These are phyloP conservation scores for Coranthus polyacanthus DNA, from an alignment of 2,797 vertebrate genomes.

Conservation along the genomic window DNA sequence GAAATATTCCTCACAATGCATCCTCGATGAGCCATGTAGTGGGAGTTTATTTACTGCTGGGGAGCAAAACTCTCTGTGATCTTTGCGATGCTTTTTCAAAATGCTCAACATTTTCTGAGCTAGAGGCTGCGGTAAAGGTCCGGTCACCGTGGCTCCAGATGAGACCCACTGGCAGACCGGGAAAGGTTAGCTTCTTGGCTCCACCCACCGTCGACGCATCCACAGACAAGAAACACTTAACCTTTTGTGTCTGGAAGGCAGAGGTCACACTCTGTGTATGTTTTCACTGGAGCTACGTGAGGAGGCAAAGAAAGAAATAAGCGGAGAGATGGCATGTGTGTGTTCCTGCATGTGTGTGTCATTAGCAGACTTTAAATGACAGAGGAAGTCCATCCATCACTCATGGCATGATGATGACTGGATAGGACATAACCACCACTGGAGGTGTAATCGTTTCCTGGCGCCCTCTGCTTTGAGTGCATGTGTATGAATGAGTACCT, in stretches of 20 bases:
- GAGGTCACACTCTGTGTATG: slow-evolving; percentile 45
- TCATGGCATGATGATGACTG: slow-evolving; percentile 53
- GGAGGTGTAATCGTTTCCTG: slow-evolving; percentile 78
- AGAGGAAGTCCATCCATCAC: slow-evolving; percentile 76
- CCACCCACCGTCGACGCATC: slow-evolving; percentile 32
- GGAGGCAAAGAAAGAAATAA: not conserved
- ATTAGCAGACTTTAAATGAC: slow-evolving; percentile 70
- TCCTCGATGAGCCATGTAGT: not conserved
- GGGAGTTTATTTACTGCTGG: slow-evolving; percentile 1
- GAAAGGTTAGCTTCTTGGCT: no score
- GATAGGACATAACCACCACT: slow-evolving; percentile 36
- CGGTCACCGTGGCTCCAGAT: slow-evolving; percentile 43
- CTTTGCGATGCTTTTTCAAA: not conserved
- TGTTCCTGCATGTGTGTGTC: slow-evolving; percentile 59
- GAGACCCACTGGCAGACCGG: no score
- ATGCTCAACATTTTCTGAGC: slow-evolving; percentile 33
- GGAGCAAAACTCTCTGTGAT: not conserved
- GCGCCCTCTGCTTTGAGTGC: slow-evolving; percentile 39
- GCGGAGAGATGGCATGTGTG: not conserved
- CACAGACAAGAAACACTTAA: slow-evolving; percentile 65
- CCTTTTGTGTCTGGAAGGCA: slow-evolving; percentile 51
- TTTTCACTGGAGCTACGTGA: slow-evolving; percentile 20
- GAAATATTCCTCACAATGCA: not conserved
- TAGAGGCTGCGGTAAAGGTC: slow-evolving; percentile 10
- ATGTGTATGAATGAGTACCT: slow-evolving; percentile 12